Percentiles rank a stretch among this genome's conserved stretches.
Evolutionary conservation across 2,888 invertebrate species (phyloP).

Genomic region (Limnephilus auricula): DNA sequence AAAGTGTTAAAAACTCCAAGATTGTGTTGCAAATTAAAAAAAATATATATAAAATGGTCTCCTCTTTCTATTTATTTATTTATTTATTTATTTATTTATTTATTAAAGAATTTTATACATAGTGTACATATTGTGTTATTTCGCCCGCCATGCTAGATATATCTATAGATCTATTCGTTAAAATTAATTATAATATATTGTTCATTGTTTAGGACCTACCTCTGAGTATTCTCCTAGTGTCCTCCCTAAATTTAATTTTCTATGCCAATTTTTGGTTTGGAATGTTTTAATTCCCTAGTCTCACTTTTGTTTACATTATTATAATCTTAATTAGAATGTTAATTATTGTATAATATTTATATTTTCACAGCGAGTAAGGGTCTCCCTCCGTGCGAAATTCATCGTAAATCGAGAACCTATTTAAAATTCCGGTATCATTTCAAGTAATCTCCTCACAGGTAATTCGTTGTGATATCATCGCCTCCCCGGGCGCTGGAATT

Average conservation of each 20-base stretch:
- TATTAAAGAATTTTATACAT: too few species aligned
- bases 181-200: not conserved
- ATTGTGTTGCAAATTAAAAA: too few species aligned
- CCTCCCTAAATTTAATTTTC: not conserved
- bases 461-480: constrained; percentile 25
- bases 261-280: not conserved
- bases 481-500: not conserved
- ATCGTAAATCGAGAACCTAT: not conserved
- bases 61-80: too few species aligned
- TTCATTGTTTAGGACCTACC: not conserved
- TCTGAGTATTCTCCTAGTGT: not conserved
- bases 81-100: too few species aligned
- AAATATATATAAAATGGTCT: too few species aligned
- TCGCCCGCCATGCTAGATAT: too few species aligned
- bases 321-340: not conserved
- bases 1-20: too few species aligned
- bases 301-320: not conserved
- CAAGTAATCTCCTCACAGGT: constrained; percentile 13
- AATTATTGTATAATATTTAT: not conserved
- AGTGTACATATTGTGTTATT: too few species aligned
- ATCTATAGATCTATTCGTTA: not conserved
- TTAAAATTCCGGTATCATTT: constrained; percentile 13
- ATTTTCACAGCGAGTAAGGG: not conserved
- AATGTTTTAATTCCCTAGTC: not conserved
- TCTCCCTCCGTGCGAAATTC: not conserved